Evolutionary conservation across 2,888 invertebrate genomes (phyloP).

Genomic region (Eristalis intricaria): DNA sequence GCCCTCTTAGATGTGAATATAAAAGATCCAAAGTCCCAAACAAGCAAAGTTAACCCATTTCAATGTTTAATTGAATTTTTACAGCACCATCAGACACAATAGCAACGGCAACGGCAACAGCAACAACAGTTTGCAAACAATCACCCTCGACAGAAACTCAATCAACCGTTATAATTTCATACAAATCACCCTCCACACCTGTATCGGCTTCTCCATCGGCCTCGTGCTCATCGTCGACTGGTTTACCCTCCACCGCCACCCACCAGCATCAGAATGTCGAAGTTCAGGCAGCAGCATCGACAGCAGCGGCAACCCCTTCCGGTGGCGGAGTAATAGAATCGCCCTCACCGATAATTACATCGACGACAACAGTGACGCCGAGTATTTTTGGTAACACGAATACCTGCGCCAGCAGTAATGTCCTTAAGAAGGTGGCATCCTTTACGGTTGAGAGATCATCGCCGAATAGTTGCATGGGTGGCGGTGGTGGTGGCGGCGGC

Average conservation of each 20-base stretch:
- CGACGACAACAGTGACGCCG: conserved; percentile 53
- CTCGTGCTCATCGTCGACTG: conserved; percentile 42
- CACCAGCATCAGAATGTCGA: conserved; percentile 39
- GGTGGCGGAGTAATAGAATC: conserved; percentile 22
- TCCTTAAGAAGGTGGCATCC: conserved; percentile 92
- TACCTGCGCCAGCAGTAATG: conserved; percentile 84
- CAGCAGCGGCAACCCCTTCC: conserved; percentile 40
- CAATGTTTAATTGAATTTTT: conserved; percentile 66
- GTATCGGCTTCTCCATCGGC: conserved; percentile 68
- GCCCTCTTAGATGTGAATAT: not conserved
- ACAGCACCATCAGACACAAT: conserved; percentile 75
- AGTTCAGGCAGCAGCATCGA: conserved; percentile 28
- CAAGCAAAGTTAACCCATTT: conserved; percentile 51
- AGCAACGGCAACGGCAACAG: conserved; percentile 72
- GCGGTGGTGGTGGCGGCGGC: conserved; percentile 44
- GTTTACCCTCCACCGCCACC: conserved; percentile 41
- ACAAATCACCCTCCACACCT: conserved; percentile 81
- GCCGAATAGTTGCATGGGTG: conserved; percentile 69
- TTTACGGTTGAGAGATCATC: conserved; percentile 88
- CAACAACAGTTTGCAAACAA: conserved; percentile 69
- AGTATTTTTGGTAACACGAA: conserved; percentile 74
- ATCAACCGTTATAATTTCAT: conserved; percentile 81
- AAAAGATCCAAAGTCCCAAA: conserved; percentile 1
- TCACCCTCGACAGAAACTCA: conserved; percentile 78
- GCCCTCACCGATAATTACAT: conserved; percentile 64